These are phyloP conservation scores for Drosophila anomalata DNA, from an alignment of 2,888 invertebrate species.

Conservation along the genomic window DNA sequence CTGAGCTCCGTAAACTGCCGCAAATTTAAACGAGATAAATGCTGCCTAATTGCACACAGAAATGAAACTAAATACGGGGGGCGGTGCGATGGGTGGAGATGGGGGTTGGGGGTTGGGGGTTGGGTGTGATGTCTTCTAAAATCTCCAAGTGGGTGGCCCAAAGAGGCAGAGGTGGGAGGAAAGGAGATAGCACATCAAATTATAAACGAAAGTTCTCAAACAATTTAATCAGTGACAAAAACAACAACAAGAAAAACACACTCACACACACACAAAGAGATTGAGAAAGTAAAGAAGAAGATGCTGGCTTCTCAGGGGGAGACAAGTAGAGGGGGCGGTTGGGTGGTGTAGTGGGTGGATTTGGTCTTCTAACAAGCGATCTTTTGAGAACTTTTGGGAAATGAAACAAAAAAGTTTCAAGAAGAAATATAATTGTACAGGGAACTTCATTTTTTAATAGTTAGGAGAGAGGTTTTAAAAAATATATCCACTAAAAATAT, in stretches of 20 bases:
- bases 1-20: slow-evolving; percentile 43
- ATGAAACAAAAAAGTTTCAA: not conserved
- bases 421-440: not conserved
- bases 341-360: not conserved
- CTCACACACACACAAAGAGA: slow-evolving; percentile 20
- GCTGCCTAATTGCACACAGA: slow-evolving; percentile 64
- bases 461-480: not conserved
- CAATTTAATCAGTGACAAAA: slow-evolving; percentile 69
- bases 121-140: slow-evolving; percentile 5
- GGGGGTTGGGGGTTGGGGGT: not conserved
- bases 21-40: slow-evolving; percentile 74
- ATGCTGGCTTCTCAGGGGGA: slow-evolving; percentile 15
- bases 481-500: too few species aligned
- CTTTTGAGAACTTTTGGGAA: not conserved
- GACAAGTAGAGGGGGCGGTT: not conserved
- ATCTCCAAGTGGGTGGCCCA: slow-evolving; percentile 15
- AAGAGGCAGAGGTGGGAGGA: not conserved
- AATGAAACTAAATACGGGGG: slow-evolving; percentile 41
- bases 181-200: slow-evolving; percentile 62
- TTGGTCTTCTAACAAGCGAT: not conserved
- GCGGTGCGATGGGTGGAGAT: slow-evolving; percentile 11
- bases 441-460: not conserved
- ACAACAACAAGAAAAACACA: slow-evolving; percentile 56
- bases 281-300: slow-evolving; percentile 1
- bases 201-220: slow-evolving; percentile 72